Evolutionary conservation across 2,113 vertebrate genomes (phyloP).

Genomic region (Vicugna pacos): DNA sequence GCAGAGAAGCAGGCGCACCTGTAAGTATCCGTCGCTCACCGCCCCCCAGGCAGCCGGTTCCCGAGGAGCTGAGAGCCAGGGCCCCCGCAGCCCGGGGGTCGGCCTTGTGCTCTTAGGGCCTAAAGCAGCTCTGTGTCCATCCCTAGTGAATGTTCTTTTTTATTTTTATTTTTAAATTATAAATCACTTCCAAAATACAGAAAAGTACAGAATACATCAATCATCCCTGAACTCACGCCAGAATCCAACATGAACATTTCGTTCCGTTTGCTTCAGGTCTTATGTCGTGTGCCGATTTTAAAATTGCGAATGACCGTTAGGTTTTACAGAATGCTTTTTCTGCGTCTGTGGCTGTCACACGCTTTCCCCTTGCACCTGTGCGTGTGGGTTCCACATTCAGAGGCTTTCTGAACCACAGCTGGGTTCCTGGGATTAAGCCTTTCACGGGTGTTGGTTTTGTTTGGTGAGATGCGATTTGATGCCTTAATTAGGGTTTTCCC

Average conservation of each 20-base stretch:
- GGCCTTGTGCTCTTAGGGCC: neutral
- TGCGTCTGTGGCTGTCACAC: neutral
- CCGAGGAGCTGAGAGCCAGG: neutral
- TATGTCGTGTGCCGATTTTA: neutral
- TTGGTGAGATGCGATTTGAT: fast-evolving
- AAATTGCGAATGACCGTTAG: fast-evolving
- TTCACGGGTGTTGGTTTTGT: fast-evolving
- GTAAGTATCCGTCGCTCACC: conserved; percentile 87
- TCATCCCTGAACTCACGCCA: neutral
- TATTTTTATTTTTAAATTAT: neutral
- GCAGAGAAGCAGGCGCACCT: conserved; percentile 98
- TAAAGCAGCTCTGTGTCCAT: neutral
- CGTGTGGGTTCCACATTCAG: fast-evolving
- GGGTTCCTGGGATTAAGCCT: neutral
- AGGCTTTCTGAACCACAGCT: fast-evolving
- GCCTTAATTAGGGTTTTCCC: neutral
- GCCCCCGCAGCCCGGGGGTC: neutral
- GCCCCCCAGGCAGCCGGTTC: fast-evolving
- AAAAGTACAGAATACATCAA: fast-evolving
- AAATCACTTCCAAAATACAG: neutral
- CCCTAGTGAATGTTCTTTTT: neutral
- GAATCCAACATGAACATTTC: fast-evolving
- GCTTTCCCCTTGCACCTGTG: neutral
- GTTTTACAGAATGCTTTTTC: fast-evolving
- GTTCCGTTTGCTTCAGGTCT: fast-evolving